A percentile compares a stretch with the other conserved stretches of the same genome.
Conservation (phyloP, 2,113 vertebrate species). For the Callorhinus ursinus region DNA sequence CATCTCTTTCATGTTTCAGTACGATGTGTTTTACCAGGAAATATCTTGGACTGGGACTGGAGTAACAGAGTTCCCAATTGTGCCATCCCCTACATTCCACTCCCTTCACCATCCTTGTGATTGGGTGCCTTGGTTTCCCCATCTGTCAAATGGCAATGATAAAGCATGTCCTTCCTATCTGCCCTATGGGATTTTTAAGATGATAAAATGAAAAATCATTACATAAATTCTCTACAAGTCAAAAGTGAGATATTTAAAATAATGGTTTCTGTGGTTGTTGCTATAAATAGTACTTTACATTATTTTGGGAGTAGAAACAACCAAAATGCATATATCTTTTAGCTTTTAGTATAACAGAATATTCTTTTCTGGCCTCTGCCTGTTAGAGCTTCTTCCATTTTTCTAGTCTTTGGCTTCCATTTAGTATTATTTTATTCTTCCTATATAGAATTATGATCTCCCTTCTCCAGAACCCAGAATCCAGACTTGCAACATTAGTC, state of each 20-base stretch:
- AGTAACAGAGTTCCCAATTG: background rate
- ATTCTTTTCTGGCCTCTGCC: background rate
- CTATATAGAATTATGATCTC: background rate
- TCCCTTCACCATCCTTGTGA: background rate
- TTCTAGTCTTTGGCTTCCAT: background rate
- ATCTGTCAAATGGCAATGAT: background rate
- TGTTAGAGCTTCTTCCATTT: background rate
- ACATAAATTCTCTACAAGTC: background rate
- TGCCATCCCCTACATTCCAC: background rate
- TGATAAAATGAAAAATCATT: background rate
- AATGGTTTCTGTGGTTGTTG: background rate
- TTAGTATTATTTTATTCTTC: constrained; percentile 4
- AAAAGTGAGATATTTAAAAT: background rate
- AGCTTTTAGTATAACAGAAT: background rate
- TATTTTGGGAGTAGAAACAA: background rate
- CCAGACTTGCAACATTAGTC: background rate
- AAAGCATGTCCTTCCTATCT: background rate
- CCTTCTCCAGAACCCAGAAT: background rate
- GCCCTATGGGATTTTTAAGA: background rate
- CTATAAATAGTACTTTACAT: background rate
- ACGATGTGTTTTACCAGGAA: background rate
- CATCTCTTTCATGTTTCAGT: background rate
- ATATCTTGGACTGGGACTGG: background rate
- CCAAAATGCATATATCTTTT: background rate
- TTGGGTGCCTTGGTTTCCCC: background rate